Evolutionary conservation across 2,888 invertebrate genomes (phyloP), one percentile per base, ranked within the genome.

Genomic region (Chironomus riparius): DNA sequence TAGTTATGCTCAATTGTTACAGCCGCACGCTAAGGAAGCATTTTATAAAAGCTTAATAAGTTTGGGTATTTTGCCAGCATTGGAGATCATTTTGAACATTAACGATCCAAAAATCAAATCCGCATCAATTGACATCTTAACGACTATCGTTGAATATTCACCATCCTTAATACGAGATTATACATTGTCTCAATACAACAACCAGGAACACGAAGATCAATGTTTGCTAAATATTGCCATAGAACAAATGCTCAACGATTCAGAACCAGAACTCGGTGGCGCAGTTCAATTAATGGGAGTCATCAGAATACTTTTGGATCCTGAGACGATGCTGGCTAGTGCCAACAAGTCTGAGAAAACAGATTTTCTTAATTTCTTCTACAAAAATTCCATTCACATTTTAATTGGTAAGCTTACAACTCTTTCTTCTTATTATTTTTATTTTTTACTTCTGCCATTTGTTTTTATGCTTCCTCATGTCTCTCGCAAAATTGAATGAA

Each of bases 351-450:
- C 95, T 77, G 98, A 99, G 86, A 98, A 98, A 85, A 94, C 95
- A 18, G 98, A 99, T 84, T 99, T 99, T 85, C 88, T 99, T 76
- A 94, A 94, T 84, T 97, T 97, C 85, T 99, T 99, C 86, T 99
- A 99, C 86, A 97, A 97, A 85, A 94, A 97, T 85, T 97, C 97
- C 86, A 95, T 99, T 87, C 94, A 96, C 83, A 94, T 95, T 76
- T 88, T 99, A 80, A 95, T 97, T 86, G 92, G 93, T 93, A 86
- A 85, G 86, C 38, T n/a, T 38, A 38, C 38, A 38, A 50, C 15
- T 38, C 10, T 38, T 38, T 38, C 7, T 38, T 38, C 7, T 10
- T 38, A 38, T 38, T 38, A 2, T 2, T 10, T 4, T n/a, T n/a
- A n/a, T n/a, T n/a, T n/a, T n/a, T n/a, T n/a, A n/a, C 38, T 38